These are phyloP conservation scores for Diplodus sargus DNA, from an alignment of 2,797 vertebrate species.

Conservation along the genomic window DNA sequence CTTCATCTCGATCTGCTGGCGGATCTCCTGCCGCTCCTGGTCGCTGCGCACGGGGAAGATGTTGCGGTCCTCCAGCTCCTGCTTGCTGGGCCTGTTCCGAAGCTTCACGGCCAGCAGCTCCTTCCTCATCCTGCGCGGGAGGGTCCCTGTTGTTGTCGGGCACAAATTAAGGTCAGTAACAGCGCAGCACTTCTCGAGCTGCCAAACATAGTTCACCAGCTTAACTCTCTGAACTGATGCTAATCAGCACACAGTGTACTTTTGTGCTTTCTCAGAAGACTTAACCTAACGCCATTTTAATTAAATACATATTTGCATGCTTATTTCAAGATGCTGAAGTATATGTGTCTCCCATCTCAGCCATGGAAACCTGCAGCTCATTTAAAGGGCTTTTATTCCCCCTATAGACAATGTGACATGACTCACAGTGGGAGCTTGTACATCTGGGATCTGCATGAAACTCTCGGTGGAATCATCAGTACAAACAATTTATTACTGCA, in stretches of 20 bases:
- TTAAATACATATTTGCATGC: not conserved
- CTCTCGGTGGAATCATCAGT: not conserved
- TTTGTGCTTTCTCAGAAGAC: conserved; percentile 16
- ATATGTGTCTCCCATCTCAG: not conserved
- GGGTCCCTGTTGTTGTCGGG: conserved; percentile 85
- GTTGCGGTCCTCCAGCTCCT: conserved; percentile 97
- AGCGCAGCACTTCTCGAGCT: not conserved
- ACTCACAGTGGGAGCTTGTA: not conserved
- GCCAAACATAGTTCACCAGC: conserved; percentile 18
- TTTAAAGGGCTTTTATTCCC: not conserved
- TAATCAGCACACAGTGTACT: conserved; percentile 30
- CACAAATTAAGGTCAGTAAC: conserved; percentile 37
- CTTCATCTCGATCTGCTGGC: conserved; percentile 97
- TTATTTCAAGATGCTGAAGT: not conserved
- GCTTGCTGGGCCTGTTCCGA: conserved; percentile 94
- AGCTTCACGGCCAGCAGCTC: conserved; percentile 95
- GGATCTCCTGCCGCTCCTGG: conserved; percentile 95
- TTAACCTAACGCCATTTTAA: conserved; percentile 26
- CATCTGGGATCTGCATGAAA: not conserved
- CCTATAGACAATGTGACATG: not conserved
- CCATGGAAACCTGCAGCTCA: not conserved
- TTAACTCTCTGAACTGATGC: conserved; percentile 25
- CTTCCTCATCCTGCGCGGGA: conserved; percentile 94
- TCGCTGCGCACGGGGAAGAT: conserved; percentile 96
- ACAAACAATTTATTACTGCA: no score